Evolutionary conservation across 2,113 vertebrate species (phyloP), one percentile per base, ranked within the genome.

Genomic region (Myiagra hebetior): DNA sequence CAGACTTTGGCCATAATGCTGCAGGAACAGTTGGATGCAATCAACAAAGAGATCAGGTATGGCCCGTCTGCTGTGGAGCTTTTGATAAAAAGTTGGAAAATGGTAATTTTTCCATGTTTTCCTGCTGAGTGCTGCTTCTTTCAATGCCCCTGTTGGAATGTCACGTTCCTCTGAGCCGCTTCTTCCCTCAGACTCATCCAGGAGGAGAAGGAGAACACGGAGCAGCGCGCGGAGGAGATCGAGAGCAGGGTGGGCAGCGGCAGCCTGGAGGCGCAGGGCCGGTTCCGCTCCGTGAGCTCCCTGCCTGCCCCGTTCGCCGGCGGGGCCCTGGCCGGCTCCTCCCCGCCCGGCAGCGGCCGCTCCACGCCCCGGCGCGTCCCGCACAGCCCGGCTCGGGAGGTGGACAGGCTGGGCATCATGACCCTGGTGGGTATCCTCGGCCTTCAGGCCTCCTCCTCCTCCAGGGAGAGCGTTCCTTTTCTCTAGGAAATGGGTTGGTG

Each of bases 1-100:
- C 99, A 99, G 96, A 99, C 99, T 1, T 98, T 99, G 44, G 99
- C 99, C 76, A 95, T 99, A 31, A 99, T 99, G 99, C 98, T 99
- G 87, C 99, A 99, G 95, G 99, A 99, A 41, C 99, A 99, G 97
- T 97, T 99, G 85, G 99, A 99, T 11, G 99, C 99, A 16, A 99
- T 99, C 97, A 99, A 99, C 98, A 99, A 99, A 52, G 99, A 99
- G 97, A 99, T 99, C 85, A 99, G 99, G 99, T 99, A 87, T 2
- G 10, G 39, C 21, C 60, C 50, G 3, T 24, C 31, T 64, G 42
- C 68, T 33, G 13, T 24, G 44, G 53, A 7, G 13, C 6, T 31
- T 41, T 35, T 31, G 33, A 15, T 60, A 33, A 57, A 64, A 80
- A 49, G 3, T 37, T 6, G 6, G 41, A 24, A 42, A 55, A 26